Evolutionary conservation across 1,140 invertebrate species (phyloP), one percentile per base, ranked within the genome.

Genomic region (Globodera ellingtonae): DNA sequence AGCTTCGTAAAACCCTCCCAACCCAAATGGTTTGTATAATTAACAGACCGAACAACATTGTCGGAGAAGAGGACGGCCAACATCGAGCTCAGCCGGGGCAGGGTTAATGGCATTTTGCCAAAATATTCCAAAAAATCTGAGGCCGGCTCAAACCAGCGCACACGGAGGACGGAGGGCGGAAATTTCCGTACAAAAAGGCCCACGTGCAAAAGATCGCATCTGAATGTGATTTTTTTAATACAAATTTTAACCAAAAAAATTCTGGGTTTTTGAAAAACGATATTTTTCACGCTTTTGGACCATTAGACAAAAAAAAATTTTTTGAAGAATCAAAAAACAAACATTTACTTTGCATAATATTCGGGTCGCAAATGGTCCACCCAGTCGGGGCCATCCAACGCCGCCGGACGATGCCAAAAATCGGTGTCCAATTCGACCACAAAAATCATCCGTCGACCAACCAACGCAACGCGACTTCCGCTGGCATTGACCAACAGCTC

Each of bases 401-500:
- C 46, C 21, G 4, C 15, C 0, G 21, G 15, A 67, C 50, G 50
- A n/a, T 62, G 69, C 78, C 78, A 79, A 72, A 79, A 35, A 62
- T 79, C 78, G 18, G 69, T 48, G 48, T 71, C 73, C 79, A 81
- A 65, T 24, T 81, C 78, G 9, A 81, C 80, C 8, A 81, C 70
- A 24, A 78, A 70, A 70, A 81, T 71, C 79, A 81, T 81, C 7
- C 71, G 46, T 15, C 18, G 8, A 10, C 75, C 75, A n/a, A 81
- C 24, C 13, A 81, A 69, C 18, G 80, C 79, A 13, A 76, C 46
- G 13, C 66, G 66, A 72, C 65, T 81, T 52, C 80, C 80, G 59
- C n/a, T 72, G 50, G 70, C 66, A 62, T 81, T 81, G 6, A 72
- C 67, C 48, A 81, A 46, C 77, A 81, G 66, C n/a, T 80, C 44